A percentile compares a stretch with the other conserved stretches of the same genome.
Evolutionary conservation across 2,888 invertebrate species (phyloP).

Genomic region (Andrena bicolor): DNA sequence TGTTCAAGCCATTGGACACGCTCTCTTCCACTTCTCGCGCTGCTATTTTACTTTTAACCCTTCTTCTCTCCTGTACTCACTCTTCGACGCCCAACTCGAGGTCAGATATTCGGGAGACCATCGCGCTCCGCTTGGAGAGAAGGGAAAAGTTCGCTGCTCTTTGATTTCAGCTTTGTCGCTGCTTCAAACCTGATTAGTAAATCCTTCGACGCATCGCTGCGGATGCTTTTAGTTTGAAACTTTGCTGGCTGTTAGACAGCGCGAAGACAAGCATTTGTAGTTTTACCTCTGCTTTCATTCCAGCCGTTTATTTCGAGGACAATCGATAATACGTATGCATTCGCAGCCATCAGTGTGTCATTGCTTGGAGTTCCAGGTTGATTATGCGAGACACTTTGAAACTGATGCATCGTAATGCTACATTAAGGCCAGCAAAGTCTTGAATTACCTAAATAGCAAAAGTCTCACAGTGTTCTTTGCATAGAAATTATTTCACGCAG

Average conservation of each 20-base stretch:
- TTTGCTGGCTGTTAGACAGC: constrained; percentile 5
- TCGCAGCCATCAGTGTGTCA: neutral
- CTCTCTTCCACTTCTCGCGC: neutral
- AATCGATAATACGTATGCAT: neutral
- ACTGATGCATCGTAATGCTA: neutral
- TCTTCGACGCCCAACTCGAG: neutral
- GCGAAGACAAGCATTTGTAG: neutral
- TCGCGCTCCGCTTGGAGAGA: neutral
- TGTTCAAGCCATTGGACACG: neutral
- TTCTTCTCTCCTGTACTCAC: neutral
- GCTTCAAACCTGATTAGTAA: too few species aligned
- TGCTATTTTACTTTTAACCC: neutral
- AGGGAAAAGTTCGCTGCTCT: neutral
- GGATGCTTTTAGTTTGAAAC: neutral
- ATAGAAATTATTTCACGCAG: too few species aligned
- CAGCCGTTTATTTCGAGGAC: neutral
- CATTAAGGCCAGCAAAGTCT: too few species aligned
- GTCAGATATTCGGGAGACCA: neutral
- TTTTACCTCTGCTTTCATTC: neutral
- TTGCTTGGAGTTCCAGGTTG: neutral
- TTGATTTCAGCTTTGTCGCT: too few species aligned
- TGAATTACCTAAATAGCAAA: too few species aligned
- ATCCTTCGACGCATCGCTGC: too few species aligned
- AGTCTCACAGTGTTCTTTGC: too few species aligned
- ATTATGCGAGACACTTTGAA: too few species aligned